Evolutionary conservation across 2,888 invertebrate species (phyloP), one percentile per base, ranked within the genome.

Genomic region (Troides helena): DNA sequence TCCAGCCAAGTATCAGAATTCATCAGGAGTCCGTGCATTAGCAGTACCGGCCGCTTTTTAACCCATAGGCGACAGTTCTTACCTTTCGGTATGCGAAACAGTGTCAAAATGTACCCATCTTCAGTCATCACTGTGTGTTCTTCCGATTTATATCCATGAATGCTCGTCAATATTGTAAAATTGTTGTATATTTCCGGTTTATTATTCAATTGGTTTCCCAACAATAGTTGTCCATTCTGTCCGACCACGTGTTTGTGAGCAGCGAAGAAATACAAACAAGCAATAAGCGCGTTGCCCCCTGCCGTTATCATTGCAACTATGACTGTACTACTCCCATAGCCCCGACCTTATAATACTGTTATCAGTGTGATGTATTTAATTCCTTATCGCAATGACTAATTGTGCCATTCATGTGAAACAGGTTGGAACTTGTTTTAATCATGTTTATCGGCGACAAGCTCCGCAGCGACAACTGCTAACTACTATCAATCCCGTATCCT

Each of bases 1-100:
- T 82, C 72, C 12, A 85, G 60, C 82, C 83, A 86, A 30, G 80
- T 64, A 39, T 89, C 89, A 0, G 88, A 76, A 18, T 80, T 83
- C 72, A 86, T 85, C 21, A 81, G 74, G 65, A 88, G 72, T 23
- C 88, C 89, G 71, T 88, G 88, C 75, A 85, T 76, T 43, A 88
- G 63, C 6, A 88, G 69, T 53, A 88, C 81, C 53, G 89, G 86
- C 46, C 74, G 74, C 3, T 39, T 50, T 17, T 65, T 70, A 66
- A 80, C 77, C 6, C 43, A 30, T 18, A 68, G 70, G 0, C 62
- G 23, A 2, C 69, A 72, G 25, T 68, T 74, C 62, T 68, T 74
- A 75, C 62, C 74, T 74, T 25, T 72, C 8, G 58, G 43, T 74
- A 81, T 72, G n/a, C 74, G 76, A 60, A 78, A 80, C 6, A 81